Base-by-base conservation (phyloP, 2,113 vertebrate species). In the Chamaetylas fuelleborni region DNA sequence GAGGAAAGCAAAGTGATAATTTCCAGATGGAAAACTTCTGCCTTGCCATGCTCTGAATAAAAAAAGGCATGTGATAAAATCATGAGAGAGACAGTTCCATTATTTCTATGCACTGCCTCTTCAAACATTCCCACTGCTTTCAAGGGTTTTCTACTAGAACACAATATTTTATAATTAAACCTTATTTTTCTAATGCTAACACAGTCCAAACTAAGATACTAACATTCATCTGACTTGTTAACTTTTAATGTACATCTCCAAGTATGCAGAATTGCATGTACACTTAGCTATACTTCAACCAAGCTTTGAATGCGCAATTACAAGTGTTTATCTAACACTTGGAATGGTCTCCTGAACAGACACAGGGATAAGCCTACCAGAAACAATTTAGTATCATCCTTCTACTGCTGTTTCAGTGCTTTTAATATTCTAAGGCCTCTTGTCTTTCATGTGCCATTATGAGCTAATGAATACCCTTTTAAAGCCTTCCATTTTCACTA, bases 1-100 rank as follows among this genome's bases (percentile, higher is more conserved):
- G 86, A 96, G 98, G 98, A 58, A 97, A 87, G 80, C 65, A 97
- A 94, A 98, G 93, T 19, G 97, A 96, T 67, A 98, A 97, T 88
- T 95, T 95, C 94, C 97, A 83, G 82, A 96, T 95, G 38, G 36
- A 93, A 93, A 97, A 83, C 84, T 96, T 98, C 95, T 98, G 97
- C 66, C 91, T 97, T 90, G 97, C 88, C 36, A 89, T 14, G 85
- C 93, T 96, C 98, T 98, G 86, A 58, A 92, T 70, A 94, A 85
- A 96, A 94, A 66, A 86, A 26, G 7, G 7, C 20, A 60, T 13
- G 34, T 45, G 47, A 90, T 28, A 79, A 95, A 92, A 79, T 84
- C 25, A 34, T 29, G n/a, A 84, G 22, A 62, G 19, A 82, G 3
- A 66, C 11, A 54, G 14, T 74, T 85, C 19, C 19, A 57, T n/a